These are phyloP conservation scores for Clavelina lepadiformis DNA, from an alignment of 23 tunicate species.

Conservation along the genomic window DNA sequence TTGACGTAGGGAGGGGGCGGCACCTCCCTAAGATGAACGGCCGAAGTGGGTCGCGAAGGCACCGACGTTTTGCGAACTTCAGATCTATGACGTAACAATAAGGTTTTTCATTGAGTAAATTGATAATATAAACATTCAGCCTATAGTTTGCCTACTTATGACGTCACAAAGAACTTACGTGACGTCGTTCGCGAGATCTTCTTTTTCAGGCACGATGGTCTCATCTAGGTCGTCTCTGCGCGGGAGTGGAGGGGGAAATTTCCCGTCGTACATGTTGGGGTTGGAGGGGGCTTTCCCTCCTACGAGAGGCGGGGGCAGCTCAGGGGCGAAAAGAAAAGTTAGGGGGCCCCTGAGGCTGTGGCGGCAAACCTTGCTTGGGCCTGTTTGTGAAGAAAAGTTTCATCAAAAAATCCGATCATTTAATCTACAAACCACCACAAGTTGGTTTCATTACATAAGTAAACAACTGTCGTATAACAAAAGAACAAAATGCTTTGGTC, in stretches of 20 bases:
- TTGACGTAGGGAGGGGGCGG: slow-evolving; percentile 4
- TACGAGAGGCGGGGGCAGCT: slow-evolving; percentile 22
- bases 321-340: slow-evolving; percentile 68
- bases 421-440: too few relatives aligned
- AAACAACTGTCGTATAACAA: too few relatives aligned
- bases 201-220: slow-evolving; percentile 4
- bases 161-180: too few relatives aligned
- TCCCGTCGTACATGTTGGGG: slow-evolving; percentile 9
- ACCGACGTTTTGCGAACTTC: too few relatives aligned
- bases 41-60: too few relatives aligned
- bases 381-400: too few relatives aligned
- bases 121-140: not conserved
- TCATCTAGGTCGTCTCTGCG: slow-evolving; percentile 41
- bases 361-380: slow-evolving; percentile 75
- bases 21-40: not conserved
- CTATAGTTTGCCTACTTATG: not conserved
- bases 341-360: slow-evolving; percentile 67
- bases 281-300: not conserved
- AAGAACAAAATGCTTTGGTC: too few relatives aligned
- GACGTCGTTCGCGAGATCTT: not conserved
- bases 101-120: not conserved
- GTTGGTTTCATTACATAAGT: too few relatives aligned
- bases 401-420: not conserved
- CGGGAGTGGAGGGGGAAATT: slow-evolving; percentile 53
- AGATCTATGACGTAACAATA: not conserved